Conservation (phyloP, 1,140 invertebrate genomes). For the Coenobita brevimanus region DNA sequence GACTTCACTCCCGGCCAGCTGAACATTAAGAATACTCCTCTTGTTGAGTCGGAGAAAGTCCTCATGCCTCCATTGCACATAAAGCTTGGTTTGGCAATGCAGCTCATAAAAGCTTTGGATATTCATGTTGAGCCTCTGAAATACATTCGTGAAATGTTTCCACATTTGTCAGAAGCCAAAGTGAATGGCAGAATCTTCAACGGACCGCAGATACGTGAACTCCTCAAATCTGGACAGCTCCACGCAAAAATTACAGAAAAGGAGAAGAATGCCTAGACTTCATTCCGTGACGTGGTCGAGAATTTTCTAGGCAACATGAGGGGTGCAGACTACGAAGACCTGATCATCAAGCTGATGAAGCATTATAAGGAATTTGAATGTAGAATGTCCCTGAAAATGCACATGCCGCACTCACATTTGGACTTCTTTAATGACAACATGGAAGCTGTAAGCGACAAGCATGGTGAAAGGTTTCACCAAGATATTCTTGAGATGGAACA, state of each 20-base stretch:
- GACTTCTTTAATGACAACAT: conserved; percentile 9
- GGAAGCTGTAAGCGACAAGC: too few relatives aligned
- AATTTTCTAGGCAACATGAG: conserved; percentile 3
- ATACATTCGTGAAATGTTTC: too few relatives aligned
- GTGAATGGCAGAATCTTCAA: not conserved
- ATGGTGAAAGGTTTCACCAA: too few relatives aligned
- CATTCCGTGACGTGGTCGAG: not conserved
- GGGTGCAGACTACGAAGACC: conserved; percentile 3
- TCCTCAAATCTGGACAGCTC: not conserved
- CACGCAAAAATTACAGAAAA: not conserved
- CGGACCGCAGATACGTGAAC: conserved; percentile 1
- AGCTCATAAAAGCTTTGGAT: not conserved
- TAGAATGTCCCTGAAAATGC: conserved; percentile 4
- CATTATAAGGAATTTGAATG: too few relatives aligned
- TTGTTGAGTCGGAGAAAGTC: too few relatives aligned
- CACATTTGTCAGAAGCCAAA: too few relatives aligned
- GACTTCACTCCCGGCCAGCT: not conserved
- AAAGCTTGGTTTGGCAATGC: not conserved
- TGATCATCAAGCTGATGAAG: too few relatives aligned
- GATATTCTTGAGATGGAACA: too few relatives aligned
- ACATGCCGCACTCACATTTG: conserved; percentile 10
- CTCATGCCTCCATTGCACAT: conserved; percentile 17
- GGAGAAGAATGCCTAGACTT: not conserved
- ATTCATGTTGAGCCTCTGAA: not conserved
- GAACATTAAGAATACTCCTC: not conserved